Evolutionary conservation across 2,797 vertebrate genomes (phyloP), one percentile per base, ranked within the genome.

Genomic region (Amblyopsis hoosieri): DNA sequence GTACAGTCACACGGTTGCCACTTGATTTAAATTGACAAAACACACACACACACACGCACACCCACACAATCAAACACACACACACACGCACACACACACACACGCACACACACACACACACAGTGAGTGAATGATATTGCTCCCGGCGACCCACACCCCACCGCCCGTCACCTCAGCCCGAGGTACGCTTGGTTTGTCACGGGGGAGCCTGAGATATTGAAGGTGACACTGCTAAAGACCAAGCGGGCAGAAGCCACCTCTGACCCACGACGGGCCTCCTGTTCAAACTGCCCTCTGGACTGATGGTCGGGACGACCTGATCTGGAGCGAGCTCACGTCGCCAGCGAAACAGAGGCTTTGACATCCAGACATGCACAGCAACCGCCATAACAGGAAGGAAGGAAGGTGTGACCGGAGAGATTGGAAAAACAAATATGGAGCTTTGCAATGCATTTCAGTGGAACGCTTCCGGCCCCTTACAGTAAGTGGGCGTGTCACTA

Each of bases 221-320:
- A 82, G 84, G 77, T 13, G 29, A 69, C 68, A 83, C 71, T 71
- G 57, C 75, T 83, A 85, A 67, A 74, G 45, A 67, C 76, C 76
- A 84, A 87, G 15, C 77, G 64, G 37, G 50, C 76, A 73, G 62
- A 80, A 68, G 57, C 84, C 83, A 90, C 87, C 87, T 83, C 76
- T 88, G 79, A 88, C 68, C 63, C 42, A 0, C 47, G 52, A 65
- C 4, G 77, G 78, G 23, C 3, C 23, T 85, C 88, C 73, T 85
- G 74, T 73, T 89, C 71, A 81, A 65, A 62, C 62, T 82, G 86
- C 87, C 86, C 86, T 84, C 67, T 78, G 62, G 60, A 64, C 71
- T 78, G 81, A 84, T 74, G 66, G 79, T 75, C 60, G 75, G 81
- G 63, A 74, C 62, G 71, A 74, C 76, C 56, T 60, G 23, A 23